Evolutionary conservation across 2,113 vertebrate genomes (phyloP).

Genomic region (Brachyhypopomus occidentalis): DNA sequence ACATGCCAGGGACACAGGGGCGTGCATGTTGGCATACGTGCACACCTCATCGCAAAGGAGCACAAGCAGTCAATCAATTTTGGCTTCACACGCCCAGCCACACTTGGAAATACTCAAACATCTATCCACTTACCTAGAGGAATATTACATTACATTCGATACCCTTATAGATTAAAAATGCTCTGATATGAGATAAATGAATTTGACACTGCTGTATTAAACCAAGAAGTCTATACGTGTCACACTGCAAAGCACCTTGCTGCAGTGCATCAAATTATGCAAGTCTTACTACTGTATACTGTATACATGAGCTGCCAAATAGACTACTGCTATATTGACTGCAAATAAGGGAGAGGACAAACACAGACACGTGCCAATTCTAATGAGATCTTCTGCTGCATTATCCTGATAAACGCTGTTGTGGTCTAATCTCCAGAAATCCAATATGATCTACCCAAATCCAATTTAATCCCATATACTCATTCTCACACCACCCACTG

Average conservation of each 20-base stretch:
- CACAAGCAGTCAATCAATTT: neutral
- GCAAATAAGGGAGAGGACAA: constrained; percentile 9
- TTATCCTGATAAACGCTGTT: constrained; percentile 51
- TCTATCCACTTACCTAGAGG: neutral
- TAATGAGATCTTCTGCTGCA: constrained; percentile 44
- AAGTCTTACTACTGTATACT: neutral
- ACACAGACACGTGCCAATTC: constrained; percentile 19
- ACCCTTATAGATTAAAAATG: constrained; percentile 1
- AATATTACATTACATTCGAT: constrained; percentile 3
- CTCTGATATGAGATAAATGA: neutral
- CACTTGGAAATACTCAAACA: neutral
- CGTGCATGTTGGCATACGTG: neutral
- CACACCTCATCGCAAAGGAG: constrained; percentile 17
- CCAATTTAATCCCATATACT: constrained; percentile 57
- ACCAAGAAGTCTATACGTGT: neutral
- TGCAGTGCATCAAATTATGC: constrained; percentile 40
- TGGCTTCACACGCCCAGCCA: constrained; percentile 36
- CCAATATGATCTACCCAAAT: constrained; percentile 60
- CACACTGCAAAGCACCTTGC: neutral
- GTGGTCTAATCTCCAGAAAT: constrained; percentile 61
- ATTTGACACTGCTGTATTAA: too few relatives aligned
- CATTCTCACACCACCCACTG: constrained; percentile 49
- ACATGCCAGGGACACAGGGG: neutral
- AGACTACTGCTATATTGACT: constrained; percentile 37
- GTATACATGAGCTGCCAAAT: constrained; percentile 15